Evolutionary conservation across 2,113 vertebrate genomes (phyloP).

Genomic region (Myotis yumanensis): DNA sequence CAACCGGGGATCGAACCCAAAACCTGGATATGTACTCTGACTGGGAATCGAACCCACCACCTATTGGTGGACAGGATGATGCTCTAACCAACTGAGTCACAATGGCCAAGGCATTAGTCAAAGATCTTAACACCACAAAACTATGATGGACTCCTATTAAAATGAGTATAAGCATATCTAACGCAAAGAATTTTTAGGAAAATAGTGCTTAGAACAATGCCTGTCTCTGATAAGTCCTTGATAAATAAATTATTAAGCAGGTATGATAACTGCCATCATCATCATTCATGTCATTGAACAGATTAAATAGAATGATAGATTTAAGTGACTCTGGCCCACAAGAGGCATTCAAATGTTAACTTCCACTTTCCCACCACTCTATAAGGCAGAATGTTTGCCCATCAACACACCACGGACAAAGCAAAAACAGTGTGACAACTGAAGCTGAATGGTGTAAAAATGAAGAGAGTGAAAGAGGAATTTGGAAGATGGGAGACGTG

Average conservation of each 20-base stretch:
- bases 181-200: not conserved
- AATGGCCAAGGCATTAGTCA: not conserved
- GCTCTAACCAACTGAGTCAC: not conserved
- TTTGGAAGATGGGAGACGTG: not conserved
- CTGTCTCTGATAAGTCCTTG: not conserved
- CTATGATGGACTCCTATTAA: not conserved
- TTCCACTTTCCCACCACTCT: not conserved
- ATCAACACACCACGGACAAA: not conserved
- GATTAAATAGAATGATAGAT: not conserved
- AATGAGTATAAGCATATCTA: not conserved
- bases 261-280: not conserved
- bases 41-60: not conserved
- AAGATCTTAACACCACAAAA: not conserved
- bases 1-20: not conserved
- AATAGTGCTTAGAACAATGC: not conserved
- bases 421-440: not conserved
- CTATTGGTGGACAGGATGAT: not conserved
- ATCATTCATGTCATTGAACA: not conserved
- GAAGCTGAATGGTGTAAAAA: not conserved
- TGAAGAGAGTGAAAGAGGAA: not conserved
- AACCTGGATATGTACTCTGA: no score
- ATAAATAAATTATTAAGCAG: conserved; percentile 1
- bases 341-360: not conserved
- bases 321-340: not conserved
- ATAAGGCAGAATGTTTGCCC: not conserved